Evolutionary conservation across 2,113 vertebrate genomes (phyloP), one percentile per base, ranked within the genome.

Genomic region (Gila orcuttii): DNA sequence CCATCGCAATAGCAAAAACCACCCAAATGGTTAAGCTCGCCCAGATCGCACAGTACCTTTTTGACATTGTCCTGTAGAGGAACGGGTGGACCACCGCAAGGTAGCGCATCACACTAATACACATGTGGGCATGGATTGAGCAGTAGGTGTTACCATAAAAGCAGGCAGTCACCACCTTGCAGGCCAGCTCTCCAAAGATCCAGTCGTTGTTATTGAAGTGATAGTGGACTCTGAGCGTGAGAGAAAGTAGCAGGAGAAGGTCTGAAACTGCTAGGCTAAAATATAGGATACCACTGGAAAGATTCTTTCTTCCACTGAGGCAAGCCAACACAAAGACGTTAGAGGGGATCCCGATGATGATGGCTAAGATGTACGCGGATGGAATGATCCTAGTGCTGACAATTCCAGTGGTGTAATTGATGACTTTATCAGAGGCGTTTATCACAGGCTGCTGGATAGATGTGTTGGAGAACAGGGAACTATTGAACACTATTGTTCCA

Each of bases 111-210:
- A 98, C 15, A 1, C 96, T 96, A 91, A 97, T 96, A 87, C 96
- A 96, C 0, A 90, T 93, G 1, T 97, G 96, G 47, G 96, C 94
- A 83, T 97, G 93, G 62, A 97, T 96, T 12, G 97, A 97, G 57
- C 96, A 96, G 89, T 97, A 98, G 93, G 97, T 94, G 84, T 99
- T 98, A 6, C 97, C 96, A 0, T 97, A 98, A 89, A 98, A 98
- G 85, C 96, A 92, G 0, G 90, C 95, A 0, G 95, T 98, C 81
- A 93, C 89, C 1, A 93, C 47, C 13, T 94, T 93, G 42, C 97
- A 99, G 91, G 95, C 92, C 5, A 87, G 74, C 89, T 98, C 97
- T 36, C 97, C 97, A 69, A 99, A 98, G 25, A 96, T 81, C 97
- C 97, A 99, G 94, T 97, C 87, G 89, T 97, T 97, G 13, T 95